Base-by-base conservation (phyloP, 1,140 invertebrate species). In the Drosophila guanche region DNA sequence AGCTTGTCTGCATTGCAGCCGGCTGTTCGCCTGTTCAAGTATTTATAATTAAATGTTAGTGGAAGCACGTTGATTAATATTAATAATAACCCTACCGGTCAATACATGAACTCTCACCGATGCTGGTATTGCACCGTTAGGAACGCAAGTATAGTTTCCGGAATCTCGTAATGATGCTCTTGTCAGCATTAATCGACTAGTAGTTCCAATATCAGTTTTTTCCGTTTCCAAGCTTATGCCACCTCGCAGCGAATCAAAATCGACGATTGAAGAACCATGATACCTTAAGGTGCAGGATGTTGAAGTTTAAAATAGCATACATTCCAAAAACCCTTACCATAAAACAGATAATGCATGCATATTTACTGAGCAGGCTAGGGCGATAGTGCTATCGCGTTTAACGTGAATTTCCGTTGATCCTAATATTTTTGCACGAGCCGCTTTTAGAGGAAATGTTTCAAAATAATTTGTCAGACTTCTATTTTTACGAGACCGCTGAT, bases 221-320 rank as follows among this genome's bases (percentile, higher is more conserved):
- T 98, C 97, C 1, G 97, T 98, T 92, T 98, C 96, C 76, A 98
- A 93, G 88, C 95, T 96, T 88, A 98, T 97, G 8, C 97, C 97
- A 51, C 95, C 95, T 72, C 96, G 93, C 14, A 96, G 95, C 25
- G 96, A 97, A 92, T 97, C 96, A 90, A 97, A 97, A 92, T 97
- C 96, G 5, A 97, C 95, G 14, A 97, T 94, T 8, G 94, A 93
- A 29, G 93, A 94, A 27, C 96, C 96, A 86, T 97, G 96, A 90
- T 96, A 96, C 93, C 93, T 94, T 42, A 42, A 5, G 53, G n/a
- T 25, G 37, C 3, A 12, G 23, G 16, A 7, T 16, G 12, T 10
- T 3, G 10, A 12, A 12, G 48, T 55, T 45, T 5, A 46, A 12
- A 4, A 27, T n/a, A 46, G 23, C 16, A 25, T 4, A n/a, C 27